These are phyloP conservation scores for Tenthredo scrophulariae DNA, from an alignment of 2,888 invertebrate species.

Conservation along the genomic window DNA sequence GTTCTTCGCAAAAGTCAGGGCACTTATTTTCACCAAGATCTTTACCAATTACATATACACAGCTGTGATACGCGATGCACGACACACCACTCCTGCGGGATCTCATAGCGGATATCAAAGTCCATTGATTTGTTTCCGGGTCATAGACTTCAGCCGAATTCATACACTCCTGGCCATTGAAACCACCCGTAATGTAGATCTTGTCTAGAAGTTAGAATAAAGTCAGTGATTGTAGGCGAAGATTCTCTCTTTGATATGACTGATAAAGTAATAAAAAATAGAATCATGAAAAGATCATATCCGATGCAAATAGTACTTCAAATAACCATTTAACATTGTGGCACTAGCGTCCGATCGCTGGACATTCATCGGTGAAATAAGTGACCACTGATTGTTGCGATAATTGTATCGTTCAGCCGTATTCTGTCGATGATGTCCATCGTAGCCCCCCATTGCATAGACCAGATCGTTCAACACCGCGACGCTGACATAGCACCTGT, in stretches of 20 bases:
- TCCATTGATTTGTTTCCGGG: conserved; percentile 90
- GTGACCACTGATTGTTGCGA: conserved; percentile 92
- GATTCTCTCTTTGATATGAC: neutral
- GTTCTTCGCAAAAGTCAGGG: neutral
- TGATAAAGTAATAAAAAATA: neutral
- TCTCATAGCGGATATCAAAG: conserved; percentile 90
- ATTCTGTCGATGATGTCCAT: conserved; percentile 91
- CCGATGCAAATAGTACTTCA: conserved; percentile 40
- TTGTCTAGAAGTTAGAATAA: conserved; percentile 80
- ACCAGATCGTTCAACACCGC: conserved; percentile 88
- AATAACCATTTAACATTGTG: conserved; percentile 87
- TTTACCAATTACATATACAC: conserved; percentile 82
- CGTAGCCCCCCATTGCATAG: conserved; percentile 94
- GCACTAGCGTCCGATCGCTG: conserved; percentile 95
- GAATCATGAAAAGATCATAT: neutral
- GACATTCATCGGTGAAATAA: conserved; percentile 92
- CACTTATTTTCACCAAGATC: neutral
- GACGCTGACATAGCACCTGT: conserved; percentile 91
- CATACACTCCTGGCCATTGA: conserved; percentile 94
- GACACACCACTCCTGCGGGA: conserved; percentile 94
- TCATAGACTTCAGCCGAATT: conserved; percentile 91
- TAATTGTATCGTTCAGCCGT: conserved; percentile 93
- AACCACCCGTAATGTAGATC: conserved; percentile 92
- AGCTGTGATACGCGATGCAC: conserved; percentile 91
- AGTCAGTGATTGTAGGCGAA: neutral